Conservation (phyloP, 2,797 vertebrate species). For the Amphiprion clarkii region DNA sequence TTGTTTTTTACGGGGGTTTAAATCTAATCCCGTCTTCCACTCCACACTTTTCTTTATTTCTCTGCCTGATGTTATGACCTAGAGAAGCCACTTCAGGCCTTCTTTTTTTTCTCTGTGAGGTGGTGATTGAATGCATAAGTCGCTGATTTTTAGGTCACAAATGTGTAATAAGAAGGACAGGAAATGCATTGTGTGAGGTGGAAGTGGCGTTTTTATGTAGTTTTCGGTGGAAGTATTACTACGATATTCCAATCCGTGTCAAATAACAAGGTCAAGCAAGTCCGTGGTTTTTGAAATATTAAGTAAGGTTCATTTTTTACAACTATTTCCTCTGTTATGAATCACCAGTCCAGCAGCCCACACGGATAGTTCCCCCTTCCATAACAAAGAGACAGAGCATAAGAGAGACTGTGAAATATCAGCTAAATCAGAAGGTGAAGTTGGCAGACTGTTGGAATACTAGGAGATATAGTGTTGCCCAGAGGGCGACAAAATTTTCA, state of each 20-base stretch:
- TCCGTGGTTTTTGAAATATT: slow-evolving; percentile 9
- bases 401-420: slow-evolving; percentile 29
- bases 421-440: slow-evolving; percentile 48
- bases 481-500: slow-evolving; percentile 47
- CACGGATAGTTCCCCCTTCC: neutral
- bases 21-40: slow-evolving; percentile 49
- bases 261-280: neutral
- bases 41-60: slow-evolving; percentile 35
- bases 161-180: slow-evolving; percentile 28
- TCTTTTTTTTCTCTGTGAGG: neutral
- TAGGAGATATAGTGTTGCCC: slow-evolving; percentile 58
- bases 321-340: neutral
- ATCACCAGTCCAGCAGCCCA: neutral
- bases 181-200: neutral
- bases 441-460: slow-evolving; percentile 60
- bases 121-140: slow-evolving; percentile 12
- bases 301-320: neutral
- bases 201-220: neutral
- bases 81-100: slow-evolving; percentile 17
- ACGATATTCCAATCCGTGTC: neutral
- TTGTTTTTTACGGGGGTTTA: slow-evolving; percentile 31
- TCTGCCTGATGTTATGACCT: slow-evolving; percentile 38
- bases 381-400: slow-evolving; percentile 26
- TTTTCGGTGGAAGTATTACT: neutral
- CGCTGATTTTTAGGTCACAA: slow-evolving; percentile 21